Evolutionary conservation across 37 sponge, comb jelly and placozoan genomes (phyloP).

Genomic region (Cliona cf. orientalis): DNA sequence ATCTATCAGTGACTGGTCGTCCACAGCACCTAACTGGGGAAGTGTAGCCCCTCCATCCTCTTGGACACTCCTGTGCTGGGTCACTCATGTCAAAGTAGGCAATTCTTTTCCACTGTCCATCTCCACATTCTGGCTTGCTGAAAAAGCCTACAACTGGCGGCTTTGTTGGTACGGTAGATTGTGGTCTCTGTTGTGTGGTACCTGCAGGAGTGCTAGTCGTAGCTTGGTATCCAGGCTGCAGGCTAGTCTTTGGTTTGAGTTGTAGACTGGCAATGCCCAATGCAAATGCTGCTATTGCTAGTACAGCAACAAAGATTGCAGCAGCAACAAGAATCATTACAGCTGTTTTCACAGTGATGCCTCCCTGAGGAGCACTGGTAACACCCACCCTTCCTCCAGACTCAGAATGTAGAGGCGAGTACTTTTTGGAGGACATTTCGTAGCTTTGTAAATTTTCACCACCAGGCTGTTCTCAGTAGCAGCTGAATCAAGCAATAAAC

Average conservation of each 20-base stretch:
- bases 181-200: not conserved
- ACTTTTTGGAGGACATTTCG: too few relatives aligned
- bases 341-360: not conserved
- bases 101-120: conserved; percentile 23
- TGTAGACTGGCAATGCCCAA: not conserved
- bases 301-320: not conserved
- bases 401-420: too few relatives aligned
- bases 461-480: too few relatives aligned
- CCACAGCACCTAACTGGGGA: conserved; percentile 11
- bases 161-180: not conserved
- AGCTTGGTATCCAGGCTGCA: too few relatives aligned
- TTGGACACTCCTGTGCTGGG: conserved; percentile 30
- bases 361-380: too few relatives aligned
- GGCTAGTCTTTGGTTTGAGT: not conserved
- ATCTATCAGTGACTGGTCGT: not conserved
- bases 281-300: not conserved
- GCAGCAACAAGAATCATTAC: not conserved
- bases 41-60: not conserved
- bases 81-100: conserved; percentile 39
- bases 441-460: too few relatives aligned
- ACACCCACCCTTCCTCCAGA: too few relatives aligned
- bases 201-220: not conserved
- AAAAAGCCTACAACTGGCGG: not conserved
- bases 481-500: too few relatives aligned
- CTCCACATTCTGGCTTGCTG: not conserved